Conservation (phyloP, 2,797 vertebrate genomes). For the Morelia viridis region DNA sequence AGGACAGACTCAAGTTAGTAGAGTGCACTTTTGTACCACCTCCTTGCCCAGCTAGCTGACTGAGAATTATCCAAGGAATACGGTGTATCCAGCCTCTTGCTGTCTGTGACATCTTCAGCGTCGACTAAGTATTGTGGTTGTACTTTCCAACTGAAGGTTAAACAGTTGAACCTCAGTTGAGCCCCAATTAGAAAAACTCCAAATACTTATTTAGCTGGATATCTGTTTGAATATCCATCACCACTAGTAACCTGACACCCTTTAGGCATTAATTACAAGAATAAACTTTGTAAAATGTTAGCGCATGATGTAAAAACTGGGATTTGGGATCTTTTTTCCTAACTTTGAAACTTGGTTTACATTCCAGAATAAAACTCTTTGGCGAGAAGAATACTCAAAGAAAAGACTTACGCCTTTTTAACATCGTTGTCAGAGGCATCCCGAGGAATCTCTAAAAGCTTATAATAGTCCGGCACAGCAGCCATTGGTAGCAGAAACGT, state of each 20-base stretch:
- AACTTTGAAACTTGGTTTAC: background rate
- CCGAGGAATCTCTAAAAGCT: constrained; percentile 83
- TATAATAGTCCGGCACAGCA: constrained; percentile 90
- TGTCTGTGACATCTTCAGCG: background rate
- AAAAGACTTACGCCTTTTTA: constrained; percentile 87
- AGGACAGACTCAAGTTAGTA: background rate
- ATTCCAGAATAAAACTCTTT: background rate
- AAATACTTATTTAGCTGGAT: background rate
- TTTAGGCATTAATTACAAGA: background rate
- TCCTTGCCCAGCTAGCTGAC: background rate
- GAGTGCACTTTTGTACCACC: background rate
- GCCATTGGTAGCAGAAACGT: constrained; percentile 50
- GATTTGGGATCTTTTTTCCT: background rate
- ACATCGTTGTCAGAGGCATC: constrained; percentile 86
- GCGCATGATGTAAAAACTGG: background rate
- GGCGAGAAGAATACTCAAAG: background rate
- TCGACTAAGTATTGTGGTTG: background rate
- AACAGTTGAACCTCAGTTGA: background rate
- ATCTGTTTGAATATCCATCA: background rate
- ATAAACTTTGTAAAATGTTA: background rate
- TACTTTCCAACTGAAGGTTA: background rate
- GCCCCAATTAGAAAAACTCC: background rate
- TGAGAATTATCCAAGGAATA: background rate
- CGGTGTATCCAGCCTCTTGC: background rate
- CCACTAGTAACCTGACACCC: background rate